phyloP scores from a whole-genome alignment of 2,888 invertebrate species.

The Ditula angustiorana region DNA sequence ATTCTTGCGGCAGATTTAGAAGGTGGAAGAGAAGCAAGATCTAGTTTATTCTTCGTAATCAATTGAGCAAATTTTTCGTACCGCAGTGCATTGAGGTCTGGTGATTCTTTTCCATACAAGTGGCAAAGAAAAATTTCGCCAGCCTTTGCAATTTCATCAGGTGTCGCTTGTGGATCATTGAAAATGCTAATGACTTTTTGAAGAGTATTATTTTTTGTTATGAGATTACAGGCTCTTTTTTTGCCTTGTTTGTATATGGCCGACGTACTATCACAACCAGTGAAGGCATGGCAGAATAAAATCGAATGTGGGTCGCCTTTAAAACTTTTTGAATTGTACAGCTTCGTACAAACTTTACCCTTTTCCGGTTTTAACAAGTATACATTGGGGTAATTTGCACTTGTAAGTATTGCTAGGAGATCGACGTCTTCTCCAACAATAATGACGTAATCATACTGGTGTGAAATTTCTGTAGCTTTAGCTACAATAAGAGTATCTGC shows the following conservation, averaged over 20 bases:
- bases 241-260: not conserved
- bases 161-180: too few relatives aligned
- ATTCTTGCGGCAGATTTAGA: too few relatives aligned
- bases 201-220: too few relatives aligned
- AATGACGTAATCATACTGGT: not conserved
- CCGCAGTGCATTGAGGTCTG: too few relatives aligned
- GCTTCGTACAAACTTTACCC: not conserved
- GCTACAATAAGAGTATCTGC: not conserved
- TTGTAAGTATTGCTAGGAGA: not conserved
- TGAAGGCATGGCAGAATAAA: not conserved
- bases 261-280: slow-evolving; percentile 6
- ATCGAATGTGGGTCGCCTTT: slow-evolving; percentile 6
- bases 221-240: too few relatives aligned
- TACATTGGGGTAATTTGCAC: not conserved
- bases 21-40: too few relatives aligned
- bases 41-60: too few relatives aligned
- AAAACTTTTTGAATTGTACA: not conserved
- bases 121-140: too few relatives aligned
- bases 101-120: too few relatives aligned
- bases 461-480: not conserved
- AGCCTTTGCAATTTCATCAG: too few relatives aligned
- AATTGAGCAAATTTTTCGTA: too few relatives aligned
- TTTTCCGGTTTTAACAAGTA: not conserved
- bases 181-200: too few relatives aligned
- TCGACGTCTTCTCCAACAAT: slow-evolving; percentile 1